Evolutionary conservation across 2,888 invertebrate species (phyloP), one percentile per base, ranked within the genome.

Genomic region (Meandrusa payeni): DNA sequence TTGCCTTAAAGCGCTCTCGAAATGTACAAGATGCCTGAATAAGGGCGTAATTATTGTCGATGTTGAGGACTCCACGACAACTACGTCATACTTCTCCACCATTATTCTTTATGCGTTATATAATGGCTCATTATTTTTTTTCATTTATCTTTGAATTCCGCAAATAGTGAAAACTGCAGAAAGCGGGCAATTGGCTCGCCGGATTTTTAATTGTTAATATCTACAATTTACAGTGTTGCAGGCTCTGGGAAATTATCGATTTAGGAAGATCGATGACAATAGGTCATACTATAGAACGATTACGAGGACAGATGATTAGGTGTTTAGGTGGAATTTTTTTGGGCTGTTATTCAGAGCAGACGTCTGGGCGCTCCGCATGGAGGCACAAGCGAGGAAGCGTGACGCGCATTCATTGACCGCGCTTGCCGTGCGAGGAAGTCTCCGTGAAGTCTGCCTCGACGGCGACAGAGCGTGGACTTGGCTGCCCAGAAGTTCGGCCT

Each of bases 381-480:
- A 10, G 20, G 33, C 5, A 20, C 29, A 33, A 29, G 36, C 48
- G 19, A 27, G 31, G 39, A 28, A 42, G 39, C 48, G 46, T 40
- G 42, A 7, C 48, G 40, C 15, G 37, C 33, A 36, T 29, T 33
- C 46, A 36, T 41, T 41, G 46, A 29, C 31, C 36, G 24, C 29
- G 40, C 34, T 31, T 13, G 29, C 15, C 2, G 15, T 15, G n/a
- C 5, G 9, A 3, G 6, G 17, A 11, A 20, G 32, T 32, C 32
- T 32, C 32, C 32, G n/a, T 11, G 6, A 5, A 20, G 32, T 32
- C 32, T 32, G 11, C 10, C 3, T 1, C 4, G 32, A 17, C 9
- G 7, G 9, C 17, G n/a, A 20, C 32, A 3, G 19, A 20, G 6
- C 19, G 10, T n/a, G 19, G 6, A 20, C 3, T 15, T 13, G 15